These are phyloP conservation scores for Pteropus rufus DNA, from an alignment of 2,797 vertebrate genomes.

Conservation along the genomic window DNA sequence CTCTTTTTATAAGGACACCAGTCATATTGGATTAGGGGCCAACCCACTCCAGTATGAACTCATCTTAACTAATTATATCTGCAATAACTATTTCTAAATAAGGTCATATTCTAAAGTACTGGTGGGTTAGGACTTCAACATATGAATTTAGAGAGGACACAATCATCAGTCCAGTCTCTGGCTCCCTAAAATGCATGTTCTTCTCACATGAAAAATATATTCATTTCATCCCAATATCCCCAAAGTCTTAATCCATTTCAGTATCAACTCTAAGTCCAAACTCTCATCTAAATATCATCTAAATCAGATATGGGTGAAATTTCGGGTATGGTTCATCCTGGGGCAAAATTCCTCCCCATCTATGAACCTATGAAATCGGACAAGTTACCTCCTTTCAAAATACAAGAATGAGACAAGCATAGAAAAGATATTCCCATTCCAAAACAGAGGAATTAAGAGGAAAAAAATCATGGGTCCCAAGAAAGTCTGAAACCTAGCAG, in stretches of 20 bases:
- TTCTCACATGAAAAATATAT: background rate
- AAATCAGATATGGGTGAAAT: background rate
- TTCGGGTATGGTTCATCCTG: background rate
- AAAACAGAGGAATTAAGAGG: background rate
- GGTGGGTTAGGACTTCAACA: background rate
- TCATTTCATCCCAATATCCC: background rate
- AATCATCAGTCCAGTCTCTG: background rate
- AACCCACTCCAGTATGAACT: background rate
- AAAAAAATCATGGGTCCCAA: background rate
- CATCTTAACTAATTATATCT: background rate
- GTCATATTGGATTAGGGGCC: background rate
- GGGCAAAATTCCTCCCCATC: background rate
- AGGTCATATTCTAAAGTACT: background rate
- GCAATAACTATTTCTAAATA: background rate
- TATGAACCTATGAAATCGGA: background rate
- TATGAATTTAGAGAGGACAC: background rate
- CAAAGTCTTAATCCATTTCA: background rate
- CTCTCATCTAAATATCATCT: conserved; percentile 17
- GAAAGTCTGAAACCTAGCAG: background rate
- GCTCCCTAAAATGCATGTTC: background rate
- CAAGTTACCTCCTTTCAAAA: background rate
- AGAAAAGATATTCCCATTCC: background rate
- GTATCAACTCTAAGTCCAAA: background rate
- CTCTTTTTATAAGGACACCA: background rate
- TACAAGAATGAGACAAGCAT: background rate